Conservation (phyloP, 2,113 vertebrate species). For the Aptenodytes forsteri region DNA sequence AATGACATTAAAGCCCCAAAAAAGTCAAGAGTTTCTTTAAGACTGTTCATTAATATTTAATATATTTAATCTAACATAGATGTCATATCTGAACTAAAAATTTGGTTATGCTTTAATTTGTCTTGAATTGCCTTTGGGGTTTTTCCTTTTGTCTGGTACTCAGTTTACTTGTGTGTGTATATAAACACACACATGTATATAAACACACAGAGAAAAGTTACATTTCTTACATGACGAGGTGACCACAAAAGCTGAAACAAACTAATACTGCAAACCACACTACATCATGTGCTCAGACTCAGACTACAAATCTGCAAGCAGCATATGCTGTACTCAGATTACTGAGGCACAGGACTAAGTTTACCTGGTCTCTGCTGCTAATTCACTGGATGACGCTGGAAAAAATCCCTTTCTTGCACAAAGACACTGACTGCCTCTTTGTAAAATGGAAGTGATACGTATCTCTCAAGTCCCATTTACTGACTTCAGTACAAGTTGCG, state of each 20-base stretch:
- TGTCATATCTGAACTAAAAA: not conserved
- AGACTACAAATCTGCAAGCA: not conserved
- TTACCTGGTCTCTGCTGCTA: not conserved
- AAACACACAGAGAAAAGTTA: not conserved
- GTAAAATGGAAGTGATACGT: rapidly evolving
- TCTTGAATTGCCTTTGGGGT: not conserved
- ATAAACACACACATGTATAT: not conserved
- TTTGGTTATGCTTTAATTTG: not conserved
- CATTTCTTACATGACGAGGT: not conserved
- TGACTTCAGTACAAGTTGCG: not conserved
- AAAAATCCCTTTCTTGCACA: not conserved
- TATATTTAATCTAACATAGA: not conserved
- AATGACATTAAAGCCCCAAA: not conserved
- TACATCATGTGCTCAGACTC: not conserved
- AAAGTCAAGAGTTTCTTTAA: not conserved
- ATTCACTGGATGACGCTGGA: not conserved
- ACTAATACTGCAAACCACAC: not conserved
- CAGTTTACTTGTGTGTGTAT: not conserved
- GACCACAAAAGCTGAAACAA: not conserved
- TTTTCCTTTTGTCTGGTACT: not conserved
- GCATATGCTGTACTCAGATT: not conserved
- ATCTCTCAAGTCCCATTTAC: not conserved
- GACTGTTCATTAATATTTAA: not conserved
- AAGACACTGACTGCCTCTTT: not conserved
- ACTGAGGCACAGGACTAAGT: not conserved